Evolutionary conservation across 2,113 vertebrate genomes (phyloP).

Genomic region (Aplodontia rufa): DNA sequence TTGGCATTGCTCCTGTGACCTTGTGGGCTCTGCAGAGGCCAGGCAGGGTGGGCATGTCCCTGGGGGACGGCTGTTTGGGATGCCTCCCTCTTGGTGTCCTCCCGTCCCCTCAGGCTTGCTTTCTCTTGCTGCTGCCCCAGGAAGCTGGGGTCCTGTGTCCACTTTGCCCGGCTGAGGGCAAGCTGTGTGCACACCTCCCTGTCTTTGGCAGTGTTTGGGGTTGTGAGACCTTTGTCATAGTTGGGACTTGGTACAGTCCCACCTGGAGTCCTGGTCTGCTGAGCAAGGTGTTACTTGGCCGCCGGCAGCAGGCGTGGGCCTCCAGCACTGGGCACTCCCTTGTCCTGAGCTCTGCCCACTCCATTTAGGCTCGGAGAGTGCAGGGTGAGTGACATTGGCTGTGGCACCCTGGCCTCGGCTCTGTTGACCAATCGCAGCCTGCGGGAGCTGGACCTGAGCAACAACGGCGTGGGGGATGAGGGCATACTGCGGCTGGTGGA

Average conservation of each 20-base stretch:
- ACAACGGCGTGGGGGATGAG: slow-evolving; percentile 78
- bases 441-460: slow-evolving; percentile 83
- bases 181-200: no score
- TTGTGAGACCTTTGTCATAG: no score
- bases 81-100: background rate
- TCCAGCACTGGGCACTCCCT: background rate
- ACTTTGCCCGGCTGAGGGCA: no score
- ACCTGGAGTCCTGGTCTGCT: no score
- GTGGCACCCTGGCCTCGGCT: slow-evolving; percentile 51
- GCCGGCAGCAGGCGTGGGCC: accelerated
- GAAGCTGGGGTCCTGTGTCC: background rate
- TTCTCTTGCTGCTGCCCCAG: no score
- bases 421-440: slow-evolving; percentile 77
- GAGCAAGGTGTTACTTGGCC: no score
- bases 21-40: background rate
- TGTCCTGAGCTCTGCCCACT: background rate
- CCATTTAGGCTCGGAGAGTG: slow-evolving; percentile 82
- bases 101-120: background rate
- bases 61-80: background rate
- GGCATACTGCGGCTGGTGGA: slow-evolving; percentile 79
- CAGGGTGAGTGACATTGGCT: slow-evolving; percentile 69
- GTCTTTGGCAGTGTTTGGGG: no score
- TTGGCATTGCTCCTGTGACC: background rate
- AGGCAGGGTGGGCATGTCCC: no score
- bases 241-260: no score